Conservation (phyloP, 2,797 vertebrate genomes). For the Neoniphon sammara region DNA sequence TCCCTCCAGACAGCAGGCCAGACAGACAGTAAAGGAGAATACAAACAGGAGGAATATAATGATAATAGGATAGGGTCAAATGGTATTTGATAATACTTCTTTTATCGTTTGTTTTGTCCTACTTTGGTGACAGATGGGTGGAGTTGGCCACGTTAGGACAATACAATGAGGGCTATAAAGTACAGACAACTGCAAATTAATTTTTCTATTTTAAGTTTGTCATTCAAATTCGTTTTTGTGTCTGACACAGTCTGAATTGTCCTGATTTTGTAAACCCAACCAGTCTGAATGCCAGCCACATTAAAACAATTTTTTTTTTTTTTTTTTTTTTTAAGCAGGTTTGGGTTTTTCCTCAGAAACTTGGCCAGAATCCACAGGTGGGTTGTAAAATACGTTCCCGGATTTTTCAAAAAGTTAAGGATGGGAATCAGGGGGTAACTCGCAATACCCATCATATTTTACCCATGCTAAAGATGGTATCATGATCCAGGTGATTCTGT, state of each 20-base stretch:
- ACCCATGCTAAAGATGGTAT: too few species aligned
- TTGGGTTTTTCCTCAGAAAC: neutral
- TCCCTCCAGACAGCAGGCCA: constrained; percentile 42
- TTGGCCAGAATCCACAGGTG: too few species aligned
- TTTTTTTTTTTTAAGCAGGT: too few species aligned
- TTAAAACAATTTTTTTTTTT: too few species aligned
- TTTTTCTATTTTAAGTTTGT: neutral
- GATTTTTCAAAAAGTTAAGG: too few species aligned
- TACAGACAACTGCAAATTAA: constrained; percentile 4
- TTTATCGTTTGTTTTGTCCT: constrained; percentile 16
- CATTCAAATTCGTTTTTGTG: neutral
- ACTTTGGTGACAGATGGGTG: constrained; percentile 2
- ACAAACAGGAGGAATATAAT: constrained; percentile 29
- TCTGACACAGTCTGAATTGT: neutral
- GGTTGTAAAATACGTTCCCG: too few species aligned
- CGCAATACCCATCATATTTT: too few species aligned
- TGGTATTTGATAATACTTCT: neutral
- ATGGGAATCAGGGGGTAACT: too few species aligned
- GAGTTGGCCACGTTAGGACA: neutral
- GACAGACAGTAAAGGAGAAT: constrained; percentile 35
- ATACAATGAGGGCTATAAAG: neutral
- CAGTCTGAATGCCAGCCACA: too few species aligned
- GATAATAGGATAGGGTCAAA: constrained; percentile 30
- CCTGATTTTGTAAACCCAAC: too few species aligned
- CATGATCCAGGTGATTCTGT: too few species aligned